Evolutionary conservation across 2,888 invertebrate species (phyloP).

Genomic region (Salticus scenicus): DNA sequence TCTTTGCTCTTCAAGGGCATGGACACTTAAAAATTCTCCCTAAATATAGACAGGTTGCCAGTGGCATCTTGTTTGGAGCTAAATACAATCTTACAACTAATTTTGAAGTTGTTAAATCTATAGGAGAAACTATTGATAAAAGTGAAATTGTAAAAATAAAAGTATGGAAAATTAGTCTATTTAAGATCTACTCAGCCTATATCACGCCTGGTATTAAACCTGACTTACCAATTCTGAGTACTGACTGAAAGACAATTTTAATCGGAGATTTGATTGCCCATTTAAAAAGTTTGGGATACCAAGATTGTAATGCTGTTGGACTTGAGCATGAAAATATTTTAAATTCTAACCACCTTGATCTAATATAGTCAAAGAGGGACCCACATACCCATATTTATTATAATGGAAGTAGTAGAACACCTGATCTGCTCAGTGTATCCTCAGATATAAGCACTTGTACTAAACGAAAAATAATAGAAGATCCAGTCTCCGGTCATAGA

Average conservation of each 20-base stretch:
- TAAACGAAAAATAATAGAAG: constrained; percentile 9
- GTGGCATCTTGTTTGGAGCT: background rate
- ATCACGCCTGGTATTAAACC: constrained; percentile 21
- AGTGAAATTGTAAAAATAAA: constrained; percentile 12
- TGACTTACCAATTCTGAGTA: background rate
- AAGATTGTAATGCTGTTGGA: constrained; percentile 18
- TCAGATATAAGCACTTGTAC: constrained; percentile 9
- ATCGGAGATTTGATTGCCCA: constrained; percentile 14
- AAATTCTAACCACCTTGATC: constrained; percentile 2
- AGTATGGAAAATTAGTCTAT: background rate
- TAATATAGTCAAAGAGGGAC: background rate
- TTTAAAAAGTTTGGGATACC: constrained; percentile 11
- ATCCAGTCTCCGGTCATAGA: constrained; percentile 21
- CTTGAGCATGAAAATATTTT: constrained; percentile 22
- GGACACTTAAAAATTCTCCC: background rate
- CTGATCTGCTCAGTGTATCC: constrained; percentile 20
- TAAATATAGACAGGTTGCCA: background rate
- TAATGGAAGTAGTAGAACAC: constrained; percentile 19
- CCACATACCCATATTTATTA: constrained; percentile 18
- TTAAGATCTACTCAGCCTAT: background rate
- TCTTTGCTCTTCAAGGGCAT: background rate
- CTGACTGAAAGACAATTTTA: constrained; percentile 12
- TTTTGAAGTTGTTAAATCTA: background rate
- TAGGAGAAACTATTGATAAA: background rate
- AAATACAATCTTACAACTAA: background rate